Evolutionary conservation across 2,113 vertebrate species (phyloP).

Genomic region (Trichomycterus rosablanca): DNA sequence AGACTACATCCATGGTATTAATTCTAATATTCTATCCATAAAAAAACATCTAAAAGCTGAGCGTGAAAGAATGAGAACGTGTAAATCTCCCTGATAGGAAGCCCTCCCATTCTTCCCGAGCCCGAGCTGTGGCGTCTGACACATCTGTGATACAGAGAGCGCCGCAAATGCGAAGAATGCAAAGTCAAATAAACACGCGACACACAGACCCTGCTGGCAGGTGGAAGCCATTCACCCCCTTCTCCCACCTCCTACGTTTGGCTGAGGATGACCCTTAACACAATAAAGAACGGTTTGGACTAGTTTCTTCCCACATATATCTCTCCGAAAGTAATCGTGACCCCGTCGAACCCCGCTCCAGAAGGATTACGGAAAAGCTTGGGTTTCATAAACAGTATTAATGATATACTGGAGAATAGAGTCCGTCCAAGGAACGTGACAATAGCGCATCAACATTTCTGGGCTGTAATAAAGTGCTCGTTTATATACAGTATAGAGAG

Average conservation of each 20-base stretch:
- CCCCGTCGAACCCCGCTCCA: constrained; percentile 14
- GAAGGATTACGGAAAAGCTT: constrained; percentile 5
- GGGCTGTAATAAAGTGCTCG: too few species aligned
- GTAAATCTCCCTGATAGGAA: constrained; percentile 23
- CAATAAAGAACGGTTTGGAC: not conserved
- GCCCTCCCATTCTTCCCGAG: constrained; percentile 17
- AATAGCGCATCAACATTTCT: not conserved
- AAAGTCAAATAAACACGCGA: constrained; percentile 43
- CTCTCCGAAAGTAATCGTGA: not conserved
- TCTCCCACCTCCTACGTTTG: not conserved
- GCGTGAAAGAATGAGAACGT: constrained; percentile 27
- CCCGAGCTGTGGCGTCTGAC: constrained; percentile 9
- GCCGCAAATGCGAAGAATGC: constrained; percentile 38
- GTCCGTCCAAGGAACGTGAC: not conserved
- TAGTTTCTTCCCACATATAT: constrained; percentile 18
- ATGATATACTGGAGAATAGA: not conserved
- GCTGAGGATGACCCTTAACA: constrained; percentile 7
- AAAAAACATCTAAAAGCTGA: constrained; percentile 5
- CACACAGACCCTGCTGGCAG: constrained; percentile 32
- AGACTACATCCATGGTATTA: too few species aligned
- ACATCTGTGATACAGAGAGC: constrained; percentile 33
- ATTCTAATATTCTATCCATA: too few species aligned
- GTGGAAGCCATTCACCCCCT: constrained; percentile 14
- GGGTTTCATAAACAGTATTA: constrained; percentile 21
- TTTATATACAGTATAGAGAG: too few species aligned